These are phyloP conservation scores for Euphydryas editha DNA, from an alignment of 2,888 invertebrate genomes.

Conservation along the genomic window DNA sequence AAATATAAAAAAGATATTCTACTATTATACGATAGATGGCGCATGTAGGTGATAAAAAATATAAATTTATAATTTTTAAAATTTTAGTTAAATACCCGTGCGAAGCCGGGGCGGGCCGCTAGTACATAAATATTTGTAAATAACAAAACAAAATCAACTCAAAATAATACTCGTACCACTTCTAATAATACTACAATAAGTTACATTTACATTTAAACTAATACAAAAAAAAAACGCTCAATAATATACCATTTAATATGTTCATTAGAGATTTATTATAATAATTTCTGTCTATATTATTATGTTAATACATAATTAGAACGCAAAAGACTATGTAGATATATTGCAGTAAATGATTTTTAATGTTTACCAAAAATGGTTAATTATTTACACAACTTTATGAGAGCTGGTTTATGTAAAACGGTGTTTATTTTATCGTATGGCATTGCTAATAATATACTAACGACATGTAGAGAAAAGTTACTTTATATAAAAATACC, in stretches of 20 bases:
- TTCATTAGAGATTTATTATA: slow-evolving; percentile 1
- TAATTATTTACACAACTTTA: not conserved
- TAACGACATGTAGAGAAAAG: too few relatives aligned
- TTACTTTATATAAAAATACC: too few relatives aligned
- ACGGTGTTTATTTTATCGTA: not conserved
- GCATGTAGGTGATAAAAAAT: too few relatives aligned
- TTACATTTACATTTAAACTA: not conserved
- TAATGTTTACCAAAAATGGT: slow-evolving; percentile 2
- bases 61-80: too few relatives aligned
- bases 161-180: not conserved
- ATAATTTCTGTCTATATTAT: not conserved
- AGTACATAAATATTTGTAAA: too few relatives aligned
- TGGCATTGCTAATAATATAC: not conserved
- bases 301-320: slow-evolving; percentile 2
- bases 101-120: too few relatives aligned
- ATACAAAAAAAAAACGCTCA: not conserved
- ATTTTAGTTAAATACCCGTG: too few relatives aligned
- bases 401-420: not conserved
- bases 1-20: too few relatives aligned
- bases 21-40: too few relatives aligned
- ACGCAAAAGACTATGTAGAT: not conserved
- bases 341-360: not conserved
- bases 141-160: not conserved
- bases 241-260: not conserved
- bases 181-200: not conserved